Percentiles rank a stretch among this genome's conserved stretches.
These are phyloP conservation scores for Atlantisia rogersi DNA, from an alignment of 2,113 vertebrate species.

Conservation along the genomic window DNA sequence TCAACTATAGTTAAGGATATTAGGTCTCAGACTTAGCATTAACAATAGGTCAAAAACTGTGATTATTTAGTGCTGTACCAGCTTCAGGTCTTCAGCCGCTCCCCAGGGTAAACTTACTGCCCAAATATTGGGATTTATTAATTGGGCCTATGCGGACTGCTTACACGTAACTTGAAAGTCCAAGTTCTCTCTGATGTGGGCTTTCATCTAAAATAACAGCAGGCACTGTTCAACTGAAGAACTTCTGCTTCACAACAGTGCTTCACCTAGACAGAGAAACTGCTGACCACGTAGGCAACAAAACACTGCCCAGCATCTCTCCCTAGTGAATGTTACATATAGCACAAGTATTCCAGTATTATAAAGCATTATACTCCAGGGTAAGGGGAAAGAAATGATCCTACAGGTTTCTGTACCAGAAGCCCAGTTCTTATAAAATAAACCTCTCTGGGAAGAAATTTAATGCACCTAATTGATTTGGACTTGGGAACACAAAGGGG, in stretches of 20 bases:
- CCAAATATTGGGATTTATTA: neutral
- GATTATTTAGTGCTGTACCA: neutral
- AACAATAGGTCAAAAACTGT: neutral
- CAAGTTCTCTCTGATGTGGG: neutral
- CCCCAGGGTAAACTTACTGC: neutral
- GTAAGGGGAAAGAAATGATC: neutral
- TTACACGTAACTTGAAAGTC: neutral
- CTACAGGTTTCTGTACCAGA: neutral
- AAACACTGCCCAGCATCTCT: neutral
- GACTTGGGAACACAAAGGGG: neutral
- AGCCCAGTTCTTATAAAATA: neutral
- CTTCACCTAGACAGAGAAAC: neutral
- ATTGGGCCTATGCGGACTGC: neutral
- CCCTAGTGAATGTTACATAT: neutral
- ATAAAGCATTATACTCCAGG: neutral
- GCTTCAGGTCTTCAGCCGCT: neutral
- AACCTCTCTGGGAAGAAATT: neutral
- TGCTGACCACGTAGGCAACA: neutral
- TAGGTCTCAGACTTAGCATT: neutral
- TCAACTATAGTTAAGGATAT: neutral
- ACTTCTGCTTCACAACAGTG: neutral
- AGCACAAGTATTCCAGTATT: neutral
- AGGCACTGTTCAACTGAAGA: neutral
- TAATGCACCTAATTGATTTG: neutral
- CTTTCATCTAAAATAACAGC: neutral